These are phyloP conservation scores for Aproaerema taeniolella DNA, from an alignment of 2,888 invertebrate genomes.

Conservation along the genomic window DNA sequence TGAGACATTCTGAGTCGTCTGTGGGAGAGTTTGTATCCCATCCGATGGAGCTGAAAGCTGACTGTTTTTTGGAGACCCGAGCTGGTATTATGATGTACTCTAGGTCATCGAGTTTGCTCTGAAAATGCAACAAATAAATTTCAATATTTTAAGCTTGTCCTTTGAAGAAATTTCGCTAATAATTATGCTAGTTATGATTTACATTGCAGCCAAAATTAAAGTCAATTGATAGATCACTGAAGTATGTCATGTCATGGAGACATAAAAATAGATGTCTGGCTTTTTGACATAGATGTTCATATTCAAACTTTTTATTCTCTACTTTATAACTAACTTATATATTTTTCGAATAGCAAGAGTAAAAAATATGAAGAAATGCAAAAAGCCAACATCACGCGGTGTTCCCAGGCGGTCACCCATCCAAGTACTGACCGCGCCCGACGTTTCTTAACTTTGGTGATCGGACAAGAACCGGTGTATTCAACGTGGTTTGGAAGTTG, in stretches of 20 bases:
- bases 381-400: conserved; percentile 56
- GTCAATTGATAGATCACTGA: neutral
- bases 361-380: neutral
- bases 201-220: neutral
- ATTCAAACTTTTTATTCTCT: too few relatives aligned
- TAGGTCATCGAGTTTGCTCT: conserved; percentile 52
- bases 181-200: neutral
- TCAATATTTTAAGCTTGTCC: too few relatives aligned
- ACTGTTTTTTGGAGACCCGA: conserved; percentile 40
- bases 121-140: conserved; percentile 14
- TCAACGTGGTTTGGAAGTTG: conserved; percentile 54
- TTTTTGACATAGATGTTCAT: too few relatives aligned
- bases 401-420: conserved; percentile 71
- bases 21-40: conserved; percentile 56
- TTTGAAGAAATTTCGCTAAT: too few relatives aligned
- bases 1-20: conserved; percentile 50
- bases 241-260: neutral
- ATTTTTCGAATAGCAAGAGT: too few relatives aligned
- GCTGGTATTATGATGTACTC: conserved; percentile 63
- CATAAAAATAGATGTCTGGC: too few relatives aligned
- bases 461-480: too few relatives aligned
- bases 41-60: conserved; percentile 43
- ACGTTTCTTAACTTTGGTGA: conserved; percentile 72
- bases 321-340: too few relatives aligned
- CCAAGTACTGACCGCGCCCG: conserved; percentile 71